phyloP scores from a whole-genome alignment of 2,888 invertebrate genomes.

The Papilio gigon region DNA sequence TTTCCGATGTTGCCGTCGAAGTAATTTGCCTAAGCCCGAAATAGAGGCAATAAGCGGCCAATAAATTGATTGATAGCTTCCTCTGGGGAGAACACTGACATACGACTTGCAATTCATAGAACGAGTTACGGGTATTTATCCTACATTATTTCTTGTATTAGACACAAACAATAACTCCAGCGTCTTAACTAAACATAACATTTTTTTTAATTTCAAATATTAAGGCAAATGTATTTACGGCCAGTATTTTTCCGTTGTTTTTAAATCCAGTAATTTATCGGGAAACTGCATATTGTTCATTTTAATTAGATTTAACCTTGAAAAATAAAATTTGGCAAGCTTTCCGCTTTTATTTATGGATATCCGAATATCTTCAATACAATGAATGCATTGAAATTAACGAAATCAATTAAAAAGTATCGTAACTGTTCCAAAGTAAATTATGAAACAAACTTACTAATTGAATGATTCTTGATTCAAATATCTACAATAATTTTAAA shows the following conservation, averaged over 20 bases:
- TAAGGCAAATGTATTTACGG: too few species aligned
- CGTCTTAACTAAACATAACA: too few species aligned
- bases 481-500: neutral
- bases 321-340: conserved; percentile 28
- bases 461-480: conserved; percentile 3
- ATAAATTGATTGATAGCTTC: conserved; percentile 44
- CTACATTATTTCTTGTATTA: neutral
- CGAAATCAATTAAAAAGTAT: conserved; percentile 4
- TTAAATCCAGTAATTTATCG: neutral
- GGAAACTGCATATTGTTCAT: neutral
- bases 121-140: conserved; percentile 4
- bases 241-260: neutral
- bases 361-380: neutral
- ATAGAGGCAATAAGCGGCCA: conserved; percentile 51
- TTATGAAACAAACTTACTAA: conserved; percentile 19
- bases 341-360: neutral
- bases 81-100: conserved; percentile 17
- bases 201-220: too few species aligned
- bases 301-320: neutral
- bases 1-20: conserved; percentile 56
- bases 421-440: conserved; percentile 44
- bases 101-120: conserved; percentile 5
- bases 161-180: too few species aligned
- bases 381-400: conserved; percentile 3
- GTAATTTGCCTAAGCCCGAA: conserved; percentile 56